These are phyloP conservation scores for Psylliodes chrysocephalus DNA, from an alignment of 2,888 invertebrate genomes.

Conservation along the genomic window DNA sequence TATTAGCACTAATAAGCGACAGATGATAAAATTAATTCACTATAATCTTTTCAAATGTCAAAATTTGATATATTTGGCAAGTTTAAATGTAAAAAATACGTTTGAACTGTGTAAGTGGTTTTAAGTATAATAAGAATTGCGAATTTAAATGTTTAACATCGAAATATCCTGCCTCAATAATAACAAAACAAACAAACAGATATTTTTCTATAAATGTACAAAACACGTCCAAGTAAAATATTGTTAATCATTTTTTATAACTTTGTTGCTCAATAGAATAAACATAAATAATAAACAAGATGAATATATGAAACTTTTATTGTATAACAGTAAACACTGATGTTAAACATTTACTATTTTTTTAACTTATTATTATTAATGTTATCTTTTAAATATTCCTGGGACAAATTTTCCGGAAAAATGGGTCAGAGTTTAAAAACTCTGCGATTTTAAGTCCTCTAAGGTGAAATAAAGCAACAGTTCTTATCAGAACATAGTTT, in stretches of 20 bases:
- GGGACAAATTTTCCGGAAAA: not conserved
- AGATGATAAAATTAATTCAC: too few relatives aligned
- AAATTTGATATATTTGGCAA: too few relatives aligned
- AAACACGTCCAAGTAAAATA: constrained; percentile 37
- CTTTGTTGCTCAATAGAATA: constrained; percentile 57
- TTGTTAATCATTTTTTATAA: constrained; percentile 39
- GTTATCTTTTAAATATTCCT: constrained; percentile 6
- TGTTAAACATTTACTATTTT: constrained; percentile 60
- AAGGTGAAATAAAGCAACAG: not conserved
- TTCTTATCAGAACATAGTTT: not conserved
- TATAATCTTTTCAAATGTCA: too few relatives aligned
- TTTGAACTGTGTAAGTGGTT: constrained; percentile 24
- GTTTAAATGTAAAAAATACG: too few relatives aligned
- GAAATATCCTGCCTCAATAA: constrained; percentile 54
- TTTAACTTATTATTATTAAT: constrained; percentile 27
- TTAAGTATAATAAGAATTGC: constrained; percentile 38
- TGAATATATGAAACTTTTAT: constrained; percentile 40
- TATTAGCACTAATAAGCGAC: too few relatives aligned
- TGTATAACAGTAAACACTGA: constrained; percentile 48
- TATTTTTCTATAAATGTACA: constrained; percentile 59
- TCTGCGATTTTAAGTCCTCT: not conserved
- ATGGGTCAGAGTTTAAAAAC: not conserved
- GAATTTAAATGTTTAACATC: constrained; percentile 62
- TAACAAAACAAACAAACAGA: constrained; percentile 48
- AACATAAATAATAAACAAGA: too few relatives aligned